A percentile compares a stretch with the other conserved stretches of the same genome.
Conservation (phyloP, 2,113 vertebrate species). For the Arothron firmamentum region DNA sequence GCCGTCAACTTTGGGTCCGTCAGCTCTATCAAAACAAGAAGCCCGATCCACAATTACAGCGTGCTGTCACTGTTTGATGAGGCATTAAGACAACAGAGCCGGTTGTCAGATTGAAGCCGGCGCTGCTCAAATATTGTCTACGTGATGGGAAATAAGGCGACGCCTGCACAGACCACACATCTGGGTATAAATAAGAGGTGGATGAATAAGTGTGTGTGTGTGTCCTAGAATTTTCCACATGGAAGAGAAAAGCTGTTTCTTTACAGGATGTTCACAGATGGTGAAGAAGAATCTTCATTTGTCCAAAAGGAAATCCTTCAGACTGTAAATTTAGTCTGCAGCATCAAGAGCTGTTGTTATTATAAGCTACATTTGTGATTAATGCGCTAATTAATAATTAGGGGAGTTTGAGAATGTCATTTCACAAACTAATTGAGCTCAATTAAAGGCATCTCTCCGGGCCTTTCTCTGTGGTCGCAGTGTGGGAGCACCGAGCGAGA, state of each 20-base stretch:
- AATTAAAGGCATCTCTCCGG: slow-evolving; percentile 48
- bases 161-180: slow-evolving; percentile 42
- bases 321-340: slow-evolving; percentile 39
- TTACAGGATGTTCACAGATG: slow-evolving; percentile 1
- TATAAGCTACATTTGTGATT: slow-evolving; percentile 62
- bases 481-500: slow-evolving; percentile 19
- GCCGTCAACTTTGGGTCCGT: slow-evolving; percentile 57
- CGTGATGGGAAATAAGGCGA: slow-evolving; percentile 52
- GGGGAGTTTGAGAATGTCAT: slow-evolving; percentile 36
- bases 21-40: slow-evolving; percentile 51
- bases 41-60: slow-evolving; percentile 53
- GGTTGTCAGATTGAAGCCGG: slow-evolving; percentile 57
- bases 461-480: slow-evolving; percentile 26
- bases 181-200: slow-evolving; percentile 2
- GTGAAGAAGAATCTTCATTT: slow-evolving; percentile 16
- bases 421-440: slow-evolving; percentile 60
- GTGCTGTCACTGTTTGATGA: slow-evolving; percentile 62
- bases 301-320: slow-evolving; percentile 6
- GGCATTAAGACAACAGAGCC: slow-evolving; percentile 56
- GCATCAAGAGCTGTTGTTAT: slow-evolving; percentile 35
- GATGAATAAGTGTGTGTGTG: neutral
- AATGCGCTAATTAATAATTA: slow-evolving; percentile 65
- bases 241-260: slow-evolving; percentile 11
- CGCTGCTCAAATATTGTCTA: slow-evolving; percentile 53
- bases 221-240: neutral